Evolutionary conservation across 2,113 vertebrate genomes (phyloP).

Genomic region (Bubo scandiacus): DNA sequence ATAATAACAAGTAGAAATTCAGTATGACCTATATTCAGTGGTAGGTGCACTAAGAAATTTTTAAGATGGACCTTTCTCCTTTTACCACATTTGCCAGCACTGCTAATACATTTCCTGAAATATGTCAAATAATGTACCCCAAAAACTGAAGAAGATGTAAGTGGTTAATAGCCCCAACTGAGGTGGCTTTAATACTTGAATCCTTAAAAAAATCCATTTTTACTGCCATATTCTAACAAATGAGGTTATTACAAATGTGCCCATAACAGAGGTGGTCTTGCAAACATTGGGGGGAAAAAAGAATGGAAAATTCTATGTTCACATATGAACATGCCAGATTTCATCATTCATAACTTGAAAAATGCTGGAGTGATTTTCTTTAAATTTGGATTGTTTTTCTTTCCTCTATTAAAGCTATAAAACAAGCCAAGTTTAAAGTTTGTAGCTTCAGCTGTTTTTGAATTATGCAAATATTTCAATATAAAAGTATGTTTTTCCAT

Average conservation of each 20-base stretch:
- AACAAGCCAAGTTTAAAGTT: slow-evolving; percentile 53
- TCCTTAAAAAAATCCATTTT: neutral
- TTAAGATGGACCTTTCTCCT: neutral
- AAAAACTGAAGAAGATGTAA: neutral
- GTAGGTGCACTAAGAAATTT: neutral
- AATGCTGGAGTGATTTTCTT: slow-evolving; percentile 52
- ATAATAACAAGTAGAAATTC: neutral
- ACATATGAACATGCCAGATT: slow-evolving; percentile 25
- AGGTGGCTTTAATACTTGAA: neutral
- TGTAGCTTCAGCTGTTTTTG: slow-evolving; percentile 63
- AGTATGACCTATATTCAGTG: neutral
- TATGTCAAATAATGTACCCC: neutral
- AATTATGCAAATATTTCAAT: slow-evolving; percentile 66
- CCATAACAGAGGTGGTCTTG: slow-evolving; percentile 31
- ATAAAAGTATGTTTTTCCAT: slow-evolving; percentile 53
- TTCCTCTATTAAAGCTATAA: slow-evolving; percentile 58
- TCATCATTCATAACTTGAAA: slow-evolving; percentile 57
- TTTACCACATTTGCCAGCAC: neutral
- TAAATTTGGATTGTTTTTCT: slow-evolving; percentile 50
- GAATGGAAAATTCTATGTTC: slow-evolving; percentile 47
- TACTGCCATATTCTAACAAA: neutral
- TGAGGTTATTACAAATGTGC: slow-evolving; percentile 12
- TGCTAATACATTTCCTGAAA: neutral
- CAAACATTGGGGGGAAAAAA: neutral
- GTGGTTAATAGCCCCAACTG: neutral